Conservation (phyloP, 1,140 invertebrate genomes). For the Drosophila pseudoananassae region DNA sequence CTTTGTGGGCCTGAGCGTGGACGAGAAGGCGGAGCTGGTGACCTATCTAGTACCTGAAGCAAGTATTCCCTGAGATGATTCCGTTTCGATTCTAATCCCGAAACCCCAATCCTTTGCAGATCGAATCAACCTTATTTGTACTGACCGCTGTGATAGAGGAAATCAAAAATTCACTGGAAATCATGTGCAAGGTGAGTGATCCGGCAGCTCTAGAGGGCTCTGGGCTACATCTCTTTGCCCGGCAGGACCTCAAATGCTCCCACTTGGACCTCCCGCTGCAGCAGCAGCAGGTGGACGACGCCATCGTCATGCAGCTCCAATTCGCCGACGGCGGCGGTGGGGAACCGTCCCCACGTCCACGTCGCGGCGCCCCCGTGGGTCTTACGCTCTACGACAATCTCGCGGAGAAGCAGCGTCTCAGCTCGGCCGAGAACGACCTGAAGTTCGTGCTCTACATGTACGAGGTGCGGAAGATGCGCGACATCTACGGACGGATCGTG, state of each 20-base stretch:
- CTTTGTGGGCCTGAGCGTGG: slow-evolving; percentile 85
- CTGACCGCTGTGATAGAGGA: slow-evolving; percentile 80
- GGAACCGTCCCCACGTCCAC: slow-evolving; percentile 59
- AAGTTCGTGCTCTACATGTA: slow-evolving; percentile 82
- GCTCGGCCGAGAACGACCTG: slow-evolving; percentile 68
- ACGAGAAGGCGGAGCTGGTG: slow-evolving; percentile 87
- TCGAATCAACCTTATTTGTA: slow-evolving; percentile 75
- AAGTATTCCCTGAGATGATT: slow-evolving; percentile 2
- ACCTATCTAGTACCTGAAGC: slow-evolving; percentile 88
- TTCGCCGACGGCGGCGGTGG: slow-evolving; percentile 30
- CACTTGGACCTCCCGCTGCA: slow-evolving; percentile 66
- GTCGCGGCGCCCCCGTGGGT: slow-evolving; percentile 64
- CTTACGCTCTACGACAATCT: slow-evolving; percentile 68
- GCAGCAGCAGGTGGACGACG: slow-evolving; percentile 59
- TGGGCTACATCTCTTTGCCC: too few relatives aligned
- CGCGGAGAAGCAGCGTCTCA: slow-evolving; percentile 61
- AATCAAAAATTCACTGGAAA: slow-evolving; percentile 81
- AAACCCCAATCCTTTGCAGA: slow-evolving; percentile 31
- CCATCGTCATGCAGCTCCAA: slow-evolving; percentile 62
- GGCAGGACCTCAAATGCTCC: slow-evolving; percentile 72
- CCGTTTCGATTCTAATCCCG: neutral
- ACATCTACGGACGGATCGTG: slow-evolving; percentile 75
- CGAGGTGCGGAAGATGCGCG: slow-evolving; percentile 76
- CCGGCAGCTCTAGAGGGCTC: too few relatives aligned
- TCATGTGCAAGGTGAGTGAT: slow-evolving; percentile 75